Evolutionary conservation across 2,113 vertebrate genomes (phyloP).

Genomic region (human (Homo sapiens)): GRCh38 chr5:98194001-98194500

Average conservation of each 20-base stretch:
- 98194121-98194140: constrained; percentile 77
- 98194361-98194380: not conserved
- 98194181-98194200: constrained; percentile 72
- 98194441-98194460: not conserved
- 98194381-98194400: not conserved
- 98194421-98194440: not conserved
- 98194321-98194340: not conserved
- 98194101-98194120: constrained; percentile 72
- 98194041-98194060: constrained; percentile 51
- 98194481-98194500: not conserved
- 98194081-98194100: constrained; percentile 73
- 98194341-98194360: not conserved
- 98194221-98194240: constrained; percentile 59
- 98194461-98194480: not conserved
- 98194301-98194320: constrained; percentile 34
- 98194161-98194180: constrained; percentile 73
- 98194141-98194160: constrained; percentile 15
- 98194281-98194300: constrained; percentile 56
- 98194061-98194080: constrained; percentile 60
- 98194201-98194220: constrained; percentile 64
- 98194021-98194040: constrained; percentile 46
- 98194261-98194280: not conserved
- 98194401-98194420: not conserved
- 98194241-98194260: constrained; percentile 44
- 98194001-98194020: constrained; percentile 57